Base-by-base conservation (phyloP, 1,140 invertebrate species). In the Danaus plexippus region DNA sequence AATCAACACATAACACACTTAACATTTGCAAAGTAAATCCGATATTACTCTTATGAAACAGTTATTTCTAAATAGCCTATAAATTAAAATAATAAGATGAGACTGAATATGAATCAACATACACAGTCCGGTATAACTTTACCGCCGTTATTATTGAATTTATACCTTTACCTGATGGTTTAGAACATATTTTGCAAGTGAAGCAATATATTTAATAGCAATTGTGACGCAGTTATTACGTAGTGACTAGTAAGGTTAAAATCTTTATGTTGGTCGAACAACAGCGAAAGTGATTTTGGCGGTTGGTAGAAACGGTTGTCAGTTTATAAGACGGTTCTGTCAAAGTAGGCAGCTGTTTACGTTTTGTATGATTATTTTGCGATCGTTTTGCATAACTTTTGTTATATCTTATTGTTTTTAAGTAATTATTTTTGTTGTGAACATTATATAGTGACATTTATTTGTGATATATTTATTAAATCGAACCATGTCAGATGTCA, bases 331-430 rank as follows among this genome's bases (percentile, higher is more conserved):
- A 71, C 68, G 73, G 67, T 80, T 69, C 80, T 87, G 84, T 87
- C 84, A 87, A 83, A 82, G 77, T 67, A 75, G 76, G 80, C 75
- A 80, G 81, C 76, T 87, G 81, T 87, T 87, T 87, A 85, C 72
- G 80, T 85, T 87, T 87, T 85, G 77, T 84, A 83, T 83, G 61
- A 69, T 79, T 85, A 76, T 80, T 84, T 85, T 85, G 79, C 80
- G 81, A 85, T 83, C 66, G 70, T 81, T 84, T 85, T 77, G 73
- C 72, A 68, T 65, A 75, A 73, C 66, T 80, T 85, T 82, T 77
- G 69, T 76, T 73, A 75, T 75, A 73, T 73, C 69, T 68, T 81
- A 81, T 81, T 80, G 71, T 87, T 85, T 87, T 74, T 80, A 82
- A 77, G 67, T 67, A 69, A 66, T 63, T 70, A 59, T 67, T 77